Conservation (phyloP, 2,888 invertebrate genomes). For the Oscheius myriophilus region DNA sequence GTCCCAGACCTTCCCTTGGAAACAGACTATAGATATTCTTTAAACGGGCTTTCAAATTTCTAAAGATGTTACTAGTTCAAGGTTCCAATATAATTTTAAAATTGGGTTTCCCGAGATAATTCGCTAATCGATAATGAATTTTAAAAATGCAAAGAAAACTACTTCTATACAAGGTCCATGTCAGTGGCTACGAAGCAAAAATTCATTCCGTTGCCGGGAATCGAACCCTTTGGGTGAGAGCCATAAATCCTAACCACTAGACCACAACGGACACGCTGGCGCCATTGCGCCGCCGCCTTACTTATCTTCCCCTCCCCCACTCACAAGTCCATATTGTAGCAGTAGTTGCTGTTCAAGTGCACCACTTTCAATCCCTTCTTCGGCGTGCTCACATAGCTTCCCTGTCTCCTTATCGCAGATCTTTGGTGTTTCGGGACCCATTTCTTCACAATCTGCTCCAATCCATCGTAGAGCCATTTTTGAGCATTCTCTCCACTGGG, state of each 20-base stretch:
- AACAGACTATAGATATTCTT: no score
- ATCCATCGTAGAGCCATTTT: slow-evolving; percentile 11
- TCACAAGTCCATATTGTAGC: slow-evolving; percentile 7
- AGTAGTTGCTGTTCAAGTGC: slow-evolving; percentile 15
- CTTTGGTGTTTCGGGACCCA: background rate
- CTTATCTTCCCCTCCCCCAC: background rate
- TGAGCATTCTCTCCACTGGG: background rate
- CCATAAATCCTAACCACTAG: slow-evolving; percentile 58
- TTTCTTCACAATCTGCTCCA: slow-evolving; percentile 4
- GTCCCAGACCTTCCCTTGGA: no score
- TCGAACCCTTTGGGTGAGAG: slow-evolving; percentile 43
- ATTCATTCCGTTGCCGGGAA: no score
- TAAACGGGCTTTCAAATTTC: no score
- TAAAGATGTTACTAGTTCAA: no score
- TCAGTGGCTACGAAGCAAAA: no score
- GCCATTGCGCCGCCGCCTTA: no score
- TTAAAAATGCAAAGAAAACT: no score
- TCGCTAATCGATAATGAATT: no score
- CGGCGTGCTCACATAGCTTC: slow-evolving; percentile 16
- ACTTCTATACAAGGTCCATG: no score
- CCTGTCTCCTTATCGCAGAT: background rate
- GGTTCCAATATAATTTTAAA: no score
- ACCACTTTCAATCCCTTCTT: slow-evolving; percentile 8
- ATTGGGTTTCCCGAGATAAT: no score
- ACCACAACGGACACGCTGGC: slow-evolving; percentile 43